Evolutionary conservation across 2,797 vertebrate genomes (phyloP).

Genomic region (Myotis vivesi): DNA sequence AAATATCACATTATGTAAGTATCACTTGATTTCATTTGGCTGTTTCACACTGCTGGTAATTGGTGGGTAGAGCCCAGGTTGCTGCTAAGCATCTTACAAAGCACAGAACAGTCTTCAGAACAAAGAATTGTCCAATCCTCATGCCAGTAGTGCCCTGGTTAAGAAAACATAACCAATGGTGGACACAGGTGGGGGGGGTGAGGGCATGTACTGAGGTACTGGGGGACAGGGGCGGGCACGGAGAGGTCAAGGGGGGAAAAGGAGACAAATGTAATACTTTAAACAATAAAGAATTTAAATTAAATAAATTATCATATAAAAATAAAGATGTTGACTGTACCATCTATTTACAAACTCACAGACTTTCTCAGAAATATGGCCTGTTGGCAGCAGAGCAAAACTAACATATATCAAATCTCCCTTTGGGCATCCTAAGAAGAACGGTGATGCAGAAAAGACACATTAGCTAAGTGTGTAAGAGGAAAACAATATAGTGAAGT

Average conservation of each 20-base stretch:
- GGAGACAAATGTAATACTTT: no score
- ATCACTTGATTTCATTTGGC: background rate
- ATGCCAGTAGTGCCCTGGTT: background rate
- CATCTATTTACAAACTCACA: background rate
- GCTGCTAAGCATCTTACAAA: background rate
- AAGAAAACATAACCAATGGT: background rate
- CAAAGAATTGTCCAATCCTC: background rate
- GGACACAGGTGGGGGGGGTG: no score
- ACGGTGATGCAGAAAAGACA: background rate
- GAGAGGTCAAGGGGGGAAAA: no score
- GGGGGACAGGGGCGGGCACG: no score
- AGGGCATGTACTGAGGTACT: no score
- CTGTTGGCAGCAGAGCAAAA: background rate
- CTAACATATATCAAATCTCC: background rate
- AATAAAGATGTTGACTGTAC: background rate
- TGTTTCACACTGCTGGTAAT: background rate
- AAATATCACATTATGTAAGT: background rate
- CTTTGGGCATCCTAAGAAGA: background rate
- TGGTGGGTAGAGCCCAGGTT: background rate
- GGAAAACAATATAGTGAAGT: background rate
- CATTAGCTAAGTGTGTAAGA: background rate
- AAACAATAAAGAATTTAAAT: no score
- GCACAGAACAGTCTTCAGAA: background rate
- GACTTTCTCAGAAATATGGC: background rate
- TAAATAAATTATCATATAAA: no score